Percentiles rank a stretch among this genome's conserved stretches.
phyloP scores from a whole-genome alignment of 2,113 vertebrate genomes.

The Stegastes partitus region DNA sequence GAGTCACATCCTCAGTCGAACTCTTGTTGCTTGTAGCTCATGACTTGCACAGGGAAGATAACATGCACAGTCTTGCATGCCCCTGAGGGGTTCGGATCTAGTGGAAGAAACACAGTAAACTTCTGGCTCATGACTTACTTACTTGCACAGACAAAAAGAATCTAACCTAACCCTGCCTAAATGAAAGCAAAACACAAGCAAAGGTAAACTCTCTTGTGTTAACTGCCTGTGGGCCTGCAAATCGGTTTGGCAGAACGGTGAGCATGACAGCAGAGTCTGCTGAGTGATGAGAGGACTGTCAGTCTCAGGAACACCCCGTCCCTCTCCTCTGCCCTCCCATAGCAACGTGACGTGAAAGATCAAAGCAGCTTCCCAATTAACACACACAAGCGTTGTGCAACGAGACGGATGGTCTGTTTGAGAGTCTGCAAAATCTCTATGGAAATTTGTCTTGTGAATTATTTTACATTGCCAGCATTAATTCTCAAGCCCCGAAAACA shows the following conservation, averaged over 20 bases:
- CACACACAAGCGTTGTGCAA: conserved; percentile 24
- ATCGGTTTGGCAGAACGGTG: background rate
- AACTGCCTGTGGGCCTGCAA: background rate
- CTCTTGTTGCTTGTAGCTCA: background rate
- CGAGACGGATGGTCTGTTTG: conserved; percentile 13
- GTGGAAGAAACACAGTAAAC: background rate
- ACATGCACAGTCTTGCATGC: conserved; percentile 35
- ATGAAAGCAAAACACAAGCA: background rate
- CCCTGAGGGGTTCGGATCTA: conserved; percentile 16
- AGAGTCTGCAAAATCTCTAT: conserved; percentile 21
- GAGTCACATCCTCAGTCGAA: background rate
- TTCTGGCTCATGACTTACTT: background rate
- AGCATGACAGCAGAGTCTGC: background rate
- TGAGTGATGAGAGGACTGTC: conserved; percentile 23
- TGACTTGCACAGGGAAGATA: conserved; percentile 10
- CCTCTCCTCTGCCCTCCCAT: conserved; percentile 54
- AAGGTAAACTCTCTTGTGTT: background rate
- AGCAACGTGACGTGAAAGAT: conserved; percentile 60
- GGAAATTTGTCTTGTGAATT: conserved; percentile 32
- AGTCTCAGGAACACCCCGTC: conserved; percentile 58
- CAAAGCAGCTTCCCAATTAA: conserved; percentile 62
- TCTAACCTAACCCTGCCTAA: background rate
- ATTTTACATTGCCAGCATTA: conserved; percentile 9
- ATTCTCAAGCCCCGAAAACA: background rate
- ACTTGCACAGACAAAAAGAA: conserved; percentile 16